These are phyloP conservation scores for Sebastes vulpes DNA, from an alignment of 2,797 vertebrate genomes.

Conservation along the genomic window DNA sequence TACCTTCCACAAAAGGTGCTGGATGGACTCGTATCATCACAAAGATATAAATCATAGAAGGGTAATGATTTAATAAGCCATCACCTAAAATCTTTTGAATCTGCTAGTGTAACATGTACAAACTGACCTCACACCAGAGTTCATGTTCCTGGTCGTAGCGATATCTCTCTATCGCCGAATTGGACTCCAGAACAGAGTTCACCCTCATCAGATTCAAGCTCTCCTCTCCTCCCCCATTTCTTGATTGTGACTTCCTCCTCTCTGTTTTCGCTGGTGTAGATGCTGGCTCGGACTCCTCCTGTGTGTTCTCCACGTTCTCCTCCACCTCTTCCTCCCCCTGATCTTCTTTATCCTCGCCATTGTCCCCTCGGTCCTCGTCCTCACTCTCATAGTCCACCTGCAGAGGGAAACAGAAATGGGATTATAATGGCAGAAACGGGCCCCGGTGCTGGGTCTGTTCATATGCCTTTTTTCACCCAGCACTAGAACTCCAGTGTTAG, in stretches of 20 bases:
- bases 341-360: constrained; percentile 72
- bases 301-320: not conserved
- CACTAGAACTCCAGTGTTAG: not conserved
- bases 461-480: not conserved
- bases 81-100: not conserved
- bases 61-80: not conserved
- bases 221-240: not conserved
- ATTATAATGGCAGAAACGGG: not conserved
- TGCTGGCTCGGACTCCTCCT: constrained; percentile 13
- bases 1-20: not conserved
- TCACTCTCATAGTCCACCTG: constrained; percentile 97
- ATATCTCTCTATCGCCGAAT: constrained; percentile 87
- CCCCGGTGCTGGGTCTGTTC: not conserved
- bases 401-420: not conserved
- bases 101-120: no score
- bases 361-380: constrained; percentile 76
- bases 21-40: not conserved
- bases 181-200: constrained; percentile 83
- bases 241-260: not conserved
- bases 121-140: constrained; percentile 94
- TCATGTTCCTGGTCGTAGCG: constrained; percentile 85
- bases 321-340: constrained; percentile 10
- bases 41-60: not conserved
- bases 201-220: constrained; percentile 71
- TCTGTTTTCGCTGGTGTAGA: not conserved